Base-by-base conservation (phyloP, 2,888 invertebrate genomes). In the Caenorhabditis afra region DNA sequence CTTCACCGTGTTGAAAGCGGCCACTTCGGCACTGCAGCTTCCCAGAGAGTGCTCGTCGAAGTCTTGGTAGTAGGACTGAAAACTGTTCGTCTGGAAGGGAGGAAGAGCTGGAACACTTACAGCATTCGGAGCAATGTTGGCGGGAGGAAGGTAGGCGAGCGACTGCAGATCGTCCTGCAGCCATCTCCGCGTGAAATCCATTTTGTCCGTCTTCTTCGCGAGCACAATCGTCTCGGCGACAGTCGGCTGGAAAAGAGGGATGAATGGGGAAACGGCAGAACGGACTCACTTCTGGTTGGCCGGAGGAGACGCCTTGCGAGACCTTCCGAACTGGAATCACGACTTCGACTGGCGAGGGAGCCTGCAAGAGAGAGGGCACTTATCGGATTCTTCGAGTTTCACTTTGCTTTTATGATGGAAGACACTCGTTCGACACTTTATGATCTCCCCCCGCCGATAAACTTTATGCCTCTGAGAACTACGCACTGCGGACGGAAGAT, bases 1-100 rank as follows among this genome's bases (percentile, higher is more conserved):
- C 23, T 83, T 78, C 4, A 35, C 37, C 14, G 70, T 76, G 45
- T 88, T 89, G 74, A 89, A 90, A 1, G 89, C 89, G 12, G 89
- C 89, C n/a, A 89, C 89, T 80, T 89, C 89, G 37, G 88, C 89
- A 20, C 88, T 89, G 55, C 89, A 89, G 50, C 86, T 86, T 53
- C 89, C 89, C 14, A 86, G 71, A 0, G 85, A 85, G 50, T 85
- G 85, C 58, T 86, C 86, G 44, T 86, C 86, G 20, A 79, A 81
- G 53, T 86, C 85, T 67, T 78, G 67, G 66, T 85, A 86, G 67
- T 81, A 77, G 35, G 80, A 84, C 82, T 81, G 78, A 67, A 81
- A 79, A 53, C 41, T 35, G 7, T 12, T 14, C 10, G 10, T 1
- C 41, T 52, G n/a, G n/a, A 12, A 49, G 29, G 1, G 16, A 22